Evolutionary conservation across 2,113 vertebrate genomes (phyloP).

Genomic region (Thunnus maccoyii): DNA sequence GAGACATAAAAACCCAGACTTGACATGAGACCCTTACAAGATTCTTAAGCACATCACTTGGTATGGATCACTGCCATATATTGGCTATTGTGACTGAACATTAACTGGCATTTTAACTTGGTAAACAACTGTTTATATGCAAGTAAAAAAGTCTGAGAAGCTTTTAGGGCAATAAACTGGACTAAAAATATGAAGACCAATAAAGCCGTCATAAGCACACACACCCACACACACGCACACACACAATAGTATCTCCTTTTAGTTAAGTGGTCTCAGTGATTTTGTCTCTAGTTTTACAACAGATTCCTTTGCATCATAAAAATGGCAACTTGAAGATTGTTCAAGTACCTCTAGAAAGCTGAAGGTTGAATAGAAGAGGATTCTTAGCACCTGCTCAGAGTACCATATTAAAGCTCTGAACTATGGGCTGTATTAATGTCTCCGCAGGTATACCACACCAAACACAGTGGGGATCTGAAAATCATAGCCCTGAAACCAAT

Average conservation of each 20-base stretch:
- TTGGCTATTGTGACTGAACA: slow-evolving; percentile 32
- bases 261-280: slow-evolving; percentile 30
- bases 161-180: slow-evolving; percentile 49
- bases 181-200: slow-evolving; percentile 38
- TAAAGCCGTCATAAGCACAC: not conserved
- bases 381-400: slow-evolving; percentile 38
- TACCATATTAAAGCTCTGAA: slow-evolving; percentile 51
- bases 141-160: slow-evolving; percentile 37
- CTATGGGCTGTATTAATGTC: slow-evolving; percentile 66
- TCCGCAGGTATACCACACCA: slow-evolving; percentile 65
- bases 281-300: slow-evolving; percentile 11
- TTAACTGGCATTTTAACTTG: slow-evolving; percentile 53
- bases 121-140: slow-evolving; percentile 42
- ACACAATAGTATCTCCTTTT: not conserved
- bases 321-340: slow-evolving; percentile 20
- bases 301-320: slow-evolving; percentile 5
- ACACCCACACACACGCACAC: not conserved
- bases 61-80: slow-evolving; percentile 45
- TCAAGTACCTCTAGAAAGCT: slow-evolving; percentile 35
- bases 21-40: slow-evolving; percentile 26
- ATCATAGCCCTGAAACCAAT: slow-evolving; percentile 69
- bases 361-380: slow-evolving; percentile 63
- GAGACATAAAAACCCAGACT: slow-evolving; percentile 32
- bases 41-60: slow-evolving; percentile 31
- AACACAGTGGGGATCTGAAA: slow-evolving; percentile 68